Evolutionary conservation across 2,888 invertebrate species (phyloP).

Genomic region (Cybosia mesomella): DNA sequence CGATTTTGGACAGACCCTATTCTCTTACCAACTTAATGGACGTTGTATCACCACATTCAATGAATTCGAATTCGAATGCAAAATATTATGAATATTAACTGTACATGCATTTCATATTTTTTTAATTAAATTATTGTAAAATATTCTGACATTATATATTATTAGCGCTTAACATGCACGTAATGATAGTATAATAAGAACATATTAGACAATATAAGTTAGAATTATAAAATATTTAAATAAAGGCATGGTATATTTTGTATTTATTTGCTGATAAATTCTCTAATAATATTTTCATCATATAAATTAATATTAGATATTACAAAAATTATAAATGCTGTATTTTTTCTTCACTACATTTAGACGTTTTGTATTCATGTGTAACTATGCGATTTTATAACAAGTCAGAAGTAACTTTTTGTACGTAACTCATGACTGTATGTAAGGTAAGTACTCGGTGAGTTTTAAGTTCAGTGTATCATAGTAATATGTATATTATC

Average conservation of each 20-base stretch:
- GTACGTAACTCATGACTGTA: conserved; percentile 43
- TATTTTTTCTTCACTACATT: conserved; percentile 27
- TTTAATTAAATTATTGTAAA: conserved; percentile 2
- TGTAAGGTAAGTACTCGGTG: conserved; percentile 3
- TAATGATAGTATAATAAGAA: conserved; percentile 39
- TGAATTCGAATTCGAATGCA: conserved; percentile 32
- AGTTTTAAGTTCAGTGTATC: not conserved
- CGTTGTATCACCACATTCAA: conserved; percentile 38
- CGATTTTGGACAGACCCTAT: conserved; percentile 42
- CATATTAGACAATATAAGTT: conserved; percentile 23
- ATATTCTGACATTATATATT: not conserved
- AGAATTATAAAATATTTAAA: conserved; percentile 19
- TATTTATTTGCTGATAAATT: conserved; percentile 33
- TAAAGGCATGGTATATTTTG: conserved; percentile 26
- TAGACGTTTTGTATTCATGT: conserved; percentile 29
- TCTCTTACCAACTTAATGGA: conserved; percentile 41
- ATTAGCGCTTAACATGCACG: conserved; percentile 13
- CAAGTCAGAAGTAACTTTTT: conserved; percentile 36
- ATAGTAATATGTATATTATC: not conserved
- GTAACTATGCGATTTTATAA: conserved; percentile 35
- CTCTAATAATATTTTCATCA: conserved; percentile 23
- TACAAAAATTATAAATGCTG: conserved; percentile 15
- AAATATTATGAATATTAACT: conserved; percentile 47
- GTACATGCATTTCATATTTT: conserved; percentile 14
- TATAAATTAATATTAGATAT: conserved; percentile 22